A percentile compares a stretch with the other conserved stretches of the same genome.
Evolutionary conservation across 2,797 vertebrate species (phyloP).

Genomic region (Enteromius radiatus): DNA sequence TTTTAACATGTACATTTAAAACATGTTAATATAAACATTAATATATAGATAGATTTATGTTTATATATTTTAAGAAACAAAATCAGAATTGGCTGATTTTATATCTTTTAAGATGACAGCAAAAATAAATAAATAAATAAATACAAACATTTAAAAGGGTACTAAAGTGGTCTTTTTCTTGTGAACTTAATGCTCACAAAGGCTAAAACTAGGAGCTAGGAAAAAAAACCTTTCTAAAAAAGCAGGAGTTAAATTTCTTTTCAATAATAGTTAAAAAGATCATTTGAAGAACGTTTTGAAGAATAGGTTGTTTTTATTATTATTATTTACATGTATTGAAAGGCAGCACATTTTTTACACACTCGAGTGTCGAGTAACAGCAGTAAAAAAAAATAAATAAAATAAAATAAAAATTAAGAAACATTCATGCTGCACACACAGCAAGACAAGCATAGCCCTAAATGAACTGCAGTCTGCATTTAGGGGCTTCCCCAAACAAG

Average conservation of each 20-base stretch:
- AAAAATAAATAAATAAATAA: background rate
- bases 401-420: background rate
- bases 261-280: background rate
- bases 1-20: too few species aligned
- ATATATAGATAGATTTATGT: background rate
- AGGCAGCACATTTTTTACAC: background rate
- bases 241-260: background rate
- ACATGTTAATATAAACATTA: background rate
- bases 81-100: background rate
- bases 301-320: background rate
- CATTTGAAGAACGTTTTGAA: background rate
- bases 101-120: background rate
- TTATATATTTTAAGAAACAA: background rate
- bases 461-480: background rate
- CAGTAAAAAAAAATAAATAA: background rate
- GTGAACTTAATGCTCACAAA: background rate
- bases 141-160: background rate
- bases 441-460: background rate
- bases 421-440: background rate
- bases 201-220: background rate
- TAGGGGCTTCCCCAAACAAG: constrained; percentile 10
- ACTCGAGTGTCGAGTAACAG: background rate
- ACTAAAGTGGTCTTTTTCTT: background rate
- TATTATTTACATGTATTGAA: background rate
- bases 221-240: background rate